Conservation (phyloP, 2,113 vertebrate genomes). For the Colossoma macropomum region DNA sequence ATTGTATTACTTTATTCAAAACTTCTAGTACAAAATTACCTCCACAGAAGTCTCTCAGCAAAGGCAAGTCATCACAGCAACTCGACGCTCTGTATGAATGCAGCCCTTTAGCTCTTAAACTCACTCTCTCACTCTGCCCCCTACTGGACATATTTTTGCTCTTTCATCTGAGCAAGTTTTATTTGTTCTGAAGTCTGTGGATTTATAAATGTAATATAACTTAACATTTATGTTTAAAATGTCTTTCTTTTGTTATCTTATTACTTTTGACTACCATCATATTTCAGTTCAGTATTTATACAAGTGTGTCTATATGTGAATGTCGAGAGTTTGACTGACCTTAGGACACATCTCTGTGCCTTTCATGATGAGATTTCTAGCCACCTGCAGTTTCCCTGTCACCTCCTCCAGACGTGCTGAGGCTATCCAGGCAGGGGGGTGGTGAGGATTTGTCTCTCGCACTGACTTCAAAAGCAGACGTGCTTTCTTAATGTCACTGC, state of each 20-base stretch:
- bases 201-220: background rate
- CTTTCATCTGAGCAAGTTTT: too few relatives aligned
- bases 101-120: background rate
- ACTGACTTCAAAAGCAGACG: constrained; percentile 96
- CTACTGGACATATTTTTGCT: background rate
- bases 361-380: constrained; percentile 98
- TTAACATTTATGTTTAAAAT: too few relatives aligned
- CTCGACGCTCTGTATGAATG: background rate
- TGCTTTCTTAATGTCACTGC: constrained; percentile 97
- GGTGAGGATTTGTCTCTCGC: constrained; percentile 96
- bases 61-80: background rate
- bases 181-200: too few relatives aligned
- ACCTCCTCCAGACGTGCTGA: constrained; percentile 97
- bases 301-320: background rate
- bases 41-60: background rate
- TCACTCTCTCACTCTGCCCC: constrained; percentile 1
- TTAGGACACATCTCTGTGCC: constrained; percentile 99
- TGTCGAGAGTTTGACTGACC: constrained; percentile 74
- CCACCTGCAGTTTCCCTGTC: constrained; percentile 95
- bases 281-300: background rate
- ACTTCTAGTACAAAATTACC: too few relatives aligned
- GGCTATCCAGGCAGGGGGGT: constrained; percentile 97
- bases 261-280: background rate
- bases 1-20: too few relatives aligned
- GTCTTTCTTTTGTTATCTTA: background rate